These are phyloP conservation scores for Spinus pinus DNA, from an alignment of 2,797 vertebrate genomes.

Conservation along the genomic window DNA sequence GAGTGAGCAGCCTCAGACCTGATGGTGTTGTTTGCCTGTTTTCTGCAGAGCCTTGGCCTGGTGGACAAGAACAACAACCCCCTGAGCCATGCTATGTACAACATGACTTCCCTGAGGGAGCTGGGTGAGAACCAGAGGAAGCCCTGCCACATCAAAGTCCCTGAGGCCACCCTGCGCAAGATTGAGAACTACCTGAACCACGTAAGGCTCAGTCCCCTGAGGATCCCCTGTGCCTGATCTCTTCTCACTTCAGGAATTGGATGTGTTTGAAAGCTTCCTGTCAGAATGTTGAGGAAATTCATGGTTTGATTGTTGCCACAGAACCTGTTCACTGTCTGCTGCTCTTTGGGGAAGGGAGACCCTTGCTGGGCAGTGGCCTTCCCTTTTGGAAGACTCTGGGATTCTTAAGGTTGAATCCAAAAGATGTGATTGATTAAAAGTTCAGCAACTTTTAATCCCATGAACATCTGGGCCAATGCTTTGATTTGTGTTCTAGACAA, in stretches of 20 bases:
- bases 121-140: slow-evolving; percentile 81
- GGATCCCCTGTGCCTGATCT: neutral
- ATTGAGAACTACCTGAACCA: slow-evolving; percentile 85
- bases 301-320: neutral
- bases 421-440: neutral
- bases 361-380: neutral
- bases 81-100: slow-evolving; percentile 90
- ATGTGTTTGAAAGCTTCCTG: neutral
- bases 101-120: slow-evolving; percentile 82
- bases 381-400: neutral
- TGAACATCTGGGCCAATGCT: neutral
- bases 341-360: neutral
- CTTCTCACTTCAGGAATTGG: neutral
- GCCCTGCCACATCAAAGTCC: slow-evolving; percentile 84
- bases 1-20: neutral
- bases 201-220: slow-evolving; percentile 66
- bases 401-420: neutral
- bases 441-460: neutral
- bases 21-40: neutral
- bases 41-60: slow-evolving; percentile 84
- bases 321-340: neutral
- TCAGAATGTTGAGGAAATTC: neutral
- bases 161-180: slow-evolving; percentile 77
- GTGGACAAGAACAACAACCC: slow-evolving; percentile 90
- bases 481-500: neutral